Base-by-base conservation (phyloP, 2,113 vertebrate species). In the Daboia siamensis region DNA sequence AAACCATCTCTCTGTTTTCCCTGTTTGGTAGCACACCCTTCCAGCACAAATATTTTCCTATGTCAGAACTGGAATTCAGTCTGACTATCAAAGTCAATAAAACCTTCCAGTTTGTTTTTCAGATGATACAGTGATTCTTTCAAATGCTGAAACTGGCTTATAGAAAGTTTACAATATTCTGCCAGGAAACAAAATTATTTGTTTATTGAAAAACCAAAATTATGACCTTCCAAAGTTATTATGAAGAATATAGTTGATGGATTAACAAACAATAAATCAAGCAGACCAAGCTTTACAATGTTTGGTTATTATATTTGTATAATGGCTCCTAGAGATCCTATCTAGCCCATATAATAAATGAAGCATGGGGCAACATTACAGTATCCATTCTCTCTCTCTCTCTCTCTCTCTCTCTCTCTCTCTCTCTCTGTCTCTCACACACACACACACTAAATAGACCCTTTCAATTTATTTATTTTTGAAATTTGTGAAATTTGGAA, bases 51-150 rank as follows among this genome's bases (percentile, higher is more conserved):
- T 69, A 94, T 92, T 91, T 89, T 64, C 87, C 95, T 56, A 84
- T 64, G 93, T 88, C 24, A 95, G 88, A 61, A 86, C 88, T 74
- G 90, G 92, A 97, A 96, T 88, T 93, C 80, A 96, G 93, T 86
- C 91, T 59, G 80, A 85, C 15, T 20, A 26, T 61, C 21, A 64
- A 86, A 90, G 59, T 39, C 33, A 61, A 86, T 90, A 33, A 80
- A 86, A 90, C 86, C 3, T 23, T 91, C 88, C 55, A 95, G 93
- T 92, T 93, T 92, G 93, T 69, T 92, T 95, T 94, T 8, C 15
- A 17, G 74, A 21, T 44, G 74, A 20, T 44, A 80, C 74, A 80
- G 33, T 44, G 74, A 39, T 44, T 80, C 74, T 80, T 80, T 80
- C 33, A 80, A 44, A 80, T 0, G 17, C 17, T 80, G 74, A 80